Evolutionary conservation across 2,888 invertebrate genomes (phyloP).

Genomic region (Tipula unca): DNA sequence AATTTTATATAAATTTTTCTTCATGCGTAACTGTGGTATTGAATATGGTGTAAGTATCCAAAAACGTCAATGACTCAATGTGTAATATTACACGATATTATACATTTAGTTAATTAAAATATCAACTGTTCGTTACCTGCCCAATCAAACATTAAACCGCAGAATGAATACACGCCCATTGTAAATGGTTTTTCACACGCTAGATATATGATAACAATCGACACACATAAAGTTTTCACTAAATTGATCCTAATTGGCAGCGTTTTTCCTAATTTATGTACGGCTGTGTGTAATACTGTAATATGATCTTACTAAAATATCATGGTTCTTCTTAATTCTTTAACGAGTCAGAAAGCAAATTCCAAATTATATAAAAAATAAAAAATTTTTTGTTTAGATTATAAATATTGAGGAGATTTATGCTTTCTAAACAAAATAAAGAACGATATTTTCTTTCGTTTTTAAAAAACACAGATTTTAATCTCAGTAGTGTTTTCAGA

Average conservation of each 20-base stretch:
- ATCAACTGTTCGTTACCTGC: background rate
- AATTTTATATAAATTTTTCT: background rate
- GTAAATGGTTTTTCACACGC: background rate
- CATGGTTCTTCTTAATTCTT: background rate
- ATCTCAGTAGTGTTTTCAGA: too few relatives aligned
- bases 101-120: too few relatives aligned
- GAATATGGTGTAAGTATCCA: background rate
- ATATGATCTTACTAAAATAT: background rate
- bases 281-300: background rate
- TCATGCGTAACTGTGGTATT: background rate
- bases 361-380: too few relatives aligned
- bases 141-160: too few relatives aligned
- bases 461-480: too few relatives aligned
- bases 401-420: background rate
- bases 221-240: background rate
- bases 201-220: background rate
- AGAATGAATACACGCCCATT: too few relatives aligned
- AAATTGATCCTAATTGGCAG: background rate
- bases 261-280: background rate
- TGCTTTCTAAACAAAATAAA: background rate
- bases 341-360: too few relatives aligned
- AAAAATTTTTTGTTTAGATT: too few relatives aligned
- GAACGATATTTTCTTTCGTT: background rate
- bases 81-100: too few relatives aligned
- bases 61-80: background rate